These are phyloP conservation scores for Neolamprologus ventralis DNA, from an alignment of 2,113 vertebrate species.

Conservation along the genomic window DNA sequence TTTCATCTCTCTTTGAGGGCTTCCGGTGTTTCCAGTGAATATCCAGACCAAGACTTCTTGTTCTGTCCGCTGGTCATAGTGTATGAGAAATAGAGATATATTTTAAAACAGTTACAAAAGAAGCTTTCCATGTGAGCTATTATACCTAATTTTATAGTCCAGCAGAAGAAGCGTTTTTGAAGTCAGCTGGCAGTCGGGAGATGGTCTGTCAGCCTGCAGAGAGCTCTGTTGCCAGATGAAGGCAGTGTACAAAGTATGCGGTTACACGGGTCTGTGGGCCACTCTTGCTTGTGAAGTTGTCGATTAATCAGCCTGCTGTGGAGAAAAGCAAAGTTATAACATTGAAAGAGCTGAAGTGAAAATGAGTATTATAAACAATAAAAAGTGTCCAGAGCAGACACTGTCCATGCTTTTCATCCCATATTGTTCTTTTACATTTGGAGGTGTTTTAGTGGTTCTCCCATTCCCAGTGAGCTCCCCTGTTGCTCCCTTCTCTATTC, in stretches of 20 bases:
- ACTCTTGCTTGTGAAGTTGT: neutral
- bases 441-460: neutral
- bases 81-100: neutral
- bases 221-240: neutral
- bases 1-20: neutral
- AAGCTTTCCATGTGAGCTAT: neutral
- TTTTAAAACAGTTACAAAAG: neutral
- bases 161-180: neutral
- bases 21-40: neutral
- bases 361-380: neutral
- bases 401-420: neutral
- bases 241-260: neutral
- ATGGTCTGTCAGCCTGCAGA: neutral
- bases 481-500: neutral
- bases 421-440: neutral
- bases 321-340: neutral
- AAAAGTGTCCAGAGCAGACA: neutral
- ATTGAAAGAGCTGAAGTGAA: neutral
- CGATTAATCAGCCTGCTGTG: neutral
- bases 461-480: accelerated
- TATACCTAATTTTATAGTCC: neutral
- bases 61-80: neutral
- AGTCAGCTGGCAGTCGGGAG: neutral
- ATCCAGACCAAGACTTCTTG: neutral
- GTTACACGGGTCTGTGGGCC: neutral